phyloP scores from a whole-genome alignment of 2,888 invertebrate genomes.

The Aleiodes leptofemur region DNA sequence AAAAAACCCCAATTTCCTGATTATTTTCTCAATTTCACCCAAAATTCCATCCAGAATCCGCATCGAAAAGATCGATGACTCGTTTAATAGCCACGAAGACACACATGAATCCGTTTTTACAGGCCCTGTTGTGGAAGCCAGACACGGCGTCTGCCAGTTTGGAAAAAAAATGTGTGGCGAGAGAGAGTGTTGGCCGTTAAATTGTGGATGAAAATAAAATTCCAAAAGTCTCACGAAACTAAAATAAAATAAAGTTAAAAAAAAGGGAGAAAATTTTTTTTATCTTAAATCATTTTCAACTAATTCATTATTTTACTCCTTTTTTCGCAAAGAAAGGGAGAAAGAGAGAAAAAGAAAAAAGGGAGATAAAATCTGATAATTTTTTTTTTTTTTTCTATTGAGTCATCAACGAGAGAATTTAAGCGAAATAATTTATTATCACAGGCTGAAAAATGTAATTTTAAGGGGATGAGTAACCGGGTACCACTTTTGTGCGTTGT shows the following conservation, averaged over 20 bases:
- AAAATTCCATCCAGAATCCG: neutral
- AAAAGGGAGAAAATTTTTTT: no score
- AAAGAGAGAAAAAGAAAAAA: no score
- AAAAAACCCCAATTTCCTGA: neutral
- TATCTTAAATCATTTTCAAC: no score
- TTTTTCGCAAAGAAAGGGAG: no score
- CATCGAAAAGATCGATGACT: slow-evolving; percentile 5
- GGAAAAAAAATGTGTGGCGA: neutral
- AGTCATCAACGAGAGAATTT: no score
- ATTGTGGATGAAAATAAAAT: neutral
- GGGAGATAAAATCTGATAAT: no score
- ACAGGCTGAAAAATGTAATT: slow-evolving; percentile 7
- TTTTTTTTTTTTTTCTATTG: no score
- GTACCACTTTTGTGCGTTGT: slow-evolving; percentile 18
- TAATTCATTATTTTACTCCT: no score
- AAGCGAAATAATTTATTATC: neutral
- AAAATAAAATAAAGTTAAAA: no score
- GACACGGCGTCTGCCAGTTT: neutral
- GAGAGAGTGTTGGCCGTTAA: neutral
- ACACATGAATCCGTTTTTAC: slow-evolving; percentile 10
- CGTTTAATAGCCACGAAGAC: slow-evolving; percentile 16
- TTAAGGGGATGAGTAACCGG: slow-evolving; percentile 2
- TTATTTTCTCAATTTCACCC: neutral
- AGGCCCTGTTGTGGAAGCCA: neutral
- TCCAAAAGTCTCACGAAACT: neutral